Conservation (phyloP, 2,113 vertebrate species). For the Gulo gulo region DNA sequence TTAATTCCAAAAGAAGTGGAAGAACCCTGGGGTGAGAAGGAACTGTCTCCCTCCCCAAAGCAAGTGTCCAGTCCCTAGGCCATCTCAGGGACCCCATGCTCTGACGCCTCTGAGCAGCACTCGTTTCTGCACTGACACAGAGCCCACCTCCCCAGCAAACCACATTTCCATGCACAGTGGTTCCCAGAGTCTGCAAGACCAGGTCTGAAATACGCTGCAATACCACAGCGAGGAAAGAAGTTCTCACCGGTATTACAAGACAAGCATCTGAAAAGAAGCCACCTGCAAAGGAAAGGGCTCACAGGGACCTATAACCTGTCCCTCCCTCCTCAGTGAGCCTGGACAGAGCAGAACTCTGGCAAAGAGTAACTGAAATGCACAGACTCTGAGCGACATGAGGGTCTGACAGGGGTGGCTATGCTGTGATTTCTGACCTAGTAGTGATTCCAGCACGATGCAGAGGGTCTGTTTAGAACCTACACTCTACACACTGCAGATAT, state of each 20-base stretch:
- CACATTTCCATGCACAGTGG: background rate
- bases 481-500: background rate
- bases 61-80: too few relatives aligned
- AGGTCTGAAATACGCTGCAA: background rate
- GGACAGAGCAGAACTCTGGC: background rate
- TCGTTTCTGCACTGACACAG: background rate
- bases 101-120: too few relatives aligned
- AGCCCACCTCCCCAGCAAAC: background rate
- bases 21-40: too few relatives aligned
- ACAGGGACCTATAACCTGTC: too few relatives aligned
- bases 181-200: background rate
- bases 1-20: too few relatives aligned
- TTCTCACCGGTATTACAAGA: background rate
- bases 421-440: too few relatives aligned
- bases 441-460: accelerated
- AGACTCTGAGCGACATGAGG: background rate
- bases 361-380: accelerated
- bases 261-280: background rate
- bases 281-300: background rate
- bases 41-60: too few relatives aligned
- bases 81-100: too few relatives aligned
- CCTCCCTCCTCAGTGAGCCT: background rate
- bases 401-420: background rate
- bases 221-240: background rate
- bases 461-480: background rate